Conservation (phyloP, 23 tunicate species). For the Halocynthia aurantium region DNA sequence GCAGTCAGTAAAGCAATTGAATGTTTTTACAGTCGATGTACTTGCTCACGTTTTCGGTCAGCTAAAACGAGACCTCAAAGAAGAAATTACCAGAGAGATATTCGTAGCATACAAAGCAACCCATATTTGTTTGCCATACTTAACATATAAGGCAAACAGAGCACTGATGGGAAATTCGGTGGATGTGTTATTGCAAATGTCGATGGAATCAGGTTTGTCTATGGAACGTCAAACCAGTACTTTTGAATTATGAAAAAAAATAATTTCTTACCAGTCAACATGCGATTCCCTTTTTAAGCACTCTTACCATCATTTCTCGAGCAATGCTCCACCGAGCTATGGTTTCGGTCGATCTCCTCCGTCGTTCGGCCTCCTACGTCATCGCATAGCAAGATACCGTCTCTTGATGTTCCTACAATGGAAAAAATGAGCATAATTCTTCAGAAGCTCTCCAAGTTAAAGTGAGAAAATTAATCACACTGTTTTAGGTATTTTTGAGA, state of each 20-base stretch:
- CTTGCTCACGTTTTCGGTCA: slow-evolving; percentile 81
- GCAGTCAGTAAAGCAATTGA: too few species aligned
- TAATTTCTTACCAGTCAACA: too few species aligned
- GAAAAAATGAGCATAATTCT: slow-evolving; percentile 71
- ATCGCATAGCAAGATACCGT: slow-evolving; percentile 20
- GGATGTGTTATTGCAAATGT: slow-evolving; percentile 85
- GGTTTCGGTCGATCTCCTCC: slow-evolving; percentile 74
- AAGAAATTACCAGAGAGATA: slow-evolving; percentile 41
- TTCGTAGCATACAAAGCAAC: slow-evolving; percentile 60
- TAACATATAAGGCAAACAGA: slow-evolving; percentile 78
- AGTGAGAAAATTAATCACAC: slow-evolving; percentile 12
- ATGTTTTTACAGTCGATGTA: slow-evolving; percentile 48
- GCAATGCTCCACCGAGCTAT: slow-evolving; percentile 55
- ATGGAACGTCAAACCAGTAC: neutral
- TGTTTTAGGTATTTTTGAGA: too few species aligned
- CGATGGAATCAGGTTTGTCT: slow-evolving; percentile 56
- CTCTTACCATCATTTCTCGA: slow-evolving; percentile 48
- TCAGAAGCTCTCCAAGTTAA: slow-evolving; percentile 78
- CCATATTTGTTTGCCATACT: slow-evolving; percentile 45
- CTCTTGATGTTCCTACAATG: slow-evolving; percentile 11
- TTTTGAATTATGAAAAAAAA: too few species aligned
- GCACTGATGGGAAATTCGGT: slow-evolving; percentile 58
- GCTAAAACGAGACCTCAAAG: slow-evolving; percentile 60
- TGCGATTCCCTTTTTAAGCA: neutral
- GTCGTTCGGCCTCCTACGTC: slow-evolving; percentile 24